A percentile compares a stretch with the other conserved stretches of the same genome.
These are phyloP conservation scores for Proterorhinus semilunaris DNA, from an alignment of 2,113 vertebrate genomes.

Conservation along the genomic window DNA sequence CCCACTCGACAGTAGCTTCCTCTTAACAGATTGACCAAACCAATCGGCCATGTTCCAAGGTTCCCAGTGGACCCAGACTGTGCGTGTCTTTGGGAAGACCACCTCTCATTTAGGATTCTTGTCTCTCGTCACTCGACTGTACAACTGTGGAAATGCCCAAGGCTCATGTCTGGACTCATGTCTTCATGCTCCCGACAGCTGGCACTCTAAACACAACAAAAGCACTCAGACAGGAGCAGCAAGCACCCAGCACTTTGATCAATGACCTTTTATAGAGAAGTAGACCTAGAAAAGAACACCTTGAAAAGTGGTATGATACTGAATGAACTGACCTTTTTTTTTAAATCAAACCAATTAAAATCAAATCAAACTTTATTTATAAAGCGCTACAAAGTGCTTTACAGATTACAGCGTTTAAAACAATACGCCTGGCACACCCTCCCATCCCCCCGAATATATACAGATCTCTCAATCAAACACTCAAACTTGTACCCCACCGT, in stretches of 20 bases:
- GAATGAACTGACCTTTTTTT: no score
- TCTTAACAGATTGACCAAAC: background rate
- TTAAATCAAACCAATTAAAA: no score
- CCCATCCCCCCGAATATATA: no score
- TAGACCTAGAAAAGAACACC: no score
- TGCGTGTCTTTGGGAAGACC: background rate
- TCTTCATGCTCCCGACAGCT: slow-evolving; percentile 51
- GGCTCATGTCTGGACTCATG: slow-evolving; percentile 38
- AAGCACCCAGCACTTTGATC: background rate
- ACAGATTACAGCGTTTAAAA: no score
- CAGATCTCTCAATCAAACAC: no score
- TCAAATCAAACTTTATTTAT: no score
- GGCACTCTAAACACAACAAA: slow-evolving; percentile 33
- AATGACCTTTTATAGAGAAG: no score
- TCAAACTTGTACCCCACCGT: no score
- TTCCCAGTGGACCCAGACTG: slow-evolving; percentile 20
- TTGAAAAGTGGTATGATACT: no score
- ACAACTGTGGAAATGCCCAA: slow-evolving; percentile 22
- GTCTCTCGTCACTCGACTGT: slow-evolving; percentile 49
- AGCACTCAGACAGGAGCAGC: slow-evolving; percentile 26
- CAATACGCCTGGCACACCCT: no score
- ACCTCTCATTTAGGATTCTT: slow-evolving; percentile 43
- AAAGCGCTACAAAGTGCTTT: no score
- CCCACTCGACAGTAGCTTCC: slow-evolving; percentile 2
- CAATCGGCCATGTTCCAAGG: background rate